Percentiles rank a stretch among this genome's conserved stretches.
These are phyloP conservation scores for Menidia menidia DNA, from an alignment of 2,797 vertebrate genomes.

Conservation along the genomic window DNA sequence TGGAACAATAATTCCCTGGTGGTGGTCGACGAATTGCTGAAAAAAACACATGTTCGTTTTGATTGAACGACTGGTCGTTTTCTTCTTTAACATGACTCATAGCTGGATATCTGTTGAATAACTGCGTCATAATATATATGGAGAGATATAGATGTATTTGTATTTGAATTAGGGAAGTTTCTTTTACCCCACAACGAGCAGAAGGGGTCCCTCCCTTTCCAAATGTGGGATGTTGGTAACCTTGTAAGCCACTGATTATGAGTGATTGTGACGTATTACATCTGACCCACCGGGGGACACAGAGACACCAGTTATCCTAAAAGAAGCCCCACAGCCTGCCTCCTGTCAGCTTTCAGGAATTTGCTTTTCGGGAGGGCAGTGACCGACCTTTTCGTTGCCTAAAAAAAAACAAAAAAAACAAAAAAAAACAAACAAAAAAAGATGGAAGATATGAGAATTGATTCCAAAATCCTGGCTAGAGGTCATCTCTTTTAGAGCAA, in stretches of 20 bases:
- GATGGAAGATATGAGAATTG: constrained; percentile 11
- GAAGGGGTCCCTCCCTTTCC: constrained; percentile 53
- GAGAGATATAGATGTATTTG: neutral
- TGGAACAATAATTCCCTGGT: constrained; percentile 7
- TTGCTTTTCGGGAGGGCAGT: constrained; percentile 16
- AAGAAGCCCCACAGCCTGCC: constrained; percentile 2
- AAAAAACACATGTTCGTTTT: neutral
- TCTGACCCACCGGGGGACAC: constrained; percentile 52
- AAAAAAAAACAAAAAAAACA: neutral
- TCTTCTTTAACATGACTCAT: neutral
- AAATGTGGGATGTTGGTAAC: constrained; percentile 70
- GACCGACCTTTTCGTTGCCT: neutral
- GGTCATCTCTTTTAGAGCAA: constrained; percentile 64
- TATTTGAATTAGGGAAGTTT: constrained; percentile 17
- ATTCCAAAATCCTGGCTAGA: constrained; percentile 36
- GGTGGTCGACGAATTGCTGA: neutral
- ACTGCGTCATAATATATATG: constrained; percentile 5
- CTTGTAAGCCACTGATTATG: constrained; percentile 76
- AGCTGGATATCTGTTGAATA: constrained; percentile 11
- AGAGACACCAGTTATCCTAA: constrained; percentile 45
- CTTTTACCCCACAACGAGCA: constrained; percentile 22
- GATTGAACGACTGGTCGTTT: neutral
- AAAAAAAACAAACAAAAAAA: neutral
- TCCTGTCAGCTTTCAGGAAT: constrained; percentile 26
- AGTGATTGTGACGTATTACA: constrained; percentile 69